Evolutionary conservation across 2,888 invertebrate species (phyloP).

Genomic region (Onchidella celtica): DNA sequence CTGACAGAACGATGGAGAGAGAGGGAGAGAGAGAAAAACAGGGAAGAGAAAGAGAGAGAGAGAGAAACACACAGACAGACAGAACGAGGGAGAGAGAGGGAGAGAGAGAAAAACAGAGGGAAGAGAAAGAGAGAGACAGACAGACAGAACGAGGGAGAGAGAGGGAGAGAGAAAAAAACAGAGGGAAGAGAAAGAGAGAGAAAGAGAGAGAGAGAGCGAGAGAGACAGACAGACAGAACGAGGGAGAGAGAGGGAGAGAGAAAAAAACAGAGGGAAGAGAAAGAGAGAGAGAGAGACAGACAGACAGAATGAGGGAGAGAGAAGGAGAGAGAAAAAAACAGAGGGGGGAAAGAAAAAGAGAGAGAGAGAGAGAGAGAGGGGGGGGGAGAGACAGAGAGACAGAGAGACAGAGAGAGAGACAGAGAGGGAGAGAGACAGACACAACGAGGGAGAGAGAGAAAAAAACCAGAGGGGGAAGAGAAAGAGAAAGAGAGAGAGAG

Average conservation of each 20-base stretch:
- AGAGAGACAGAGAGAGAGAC: background rate
- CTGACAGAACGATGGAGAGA: no score
- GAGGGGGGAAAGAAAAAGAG: background rate
- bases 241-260: background rate
- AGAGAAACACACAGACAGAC: no score
- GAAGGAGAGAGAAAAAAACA: background rate
- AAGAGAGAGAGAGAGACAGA: background rate
- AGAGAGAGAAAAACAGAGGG: no score
- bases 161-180: no score
- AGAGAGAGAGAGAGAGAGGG: background rate
- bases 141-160: no score
- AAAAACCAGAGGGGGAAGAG: constrained; percentile 22
- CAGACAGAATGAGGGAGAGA: background rate
- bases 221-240: no score
- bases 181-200: no score
- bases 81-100: no score
- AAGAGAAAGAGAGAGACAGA: no score
- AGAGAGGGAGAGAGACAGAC: background rate
- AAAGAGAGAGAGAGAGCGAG: no score
- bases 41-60: no score
- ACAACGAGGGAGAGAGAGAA: background rate
- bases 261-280: background rate
- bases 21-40: no score
- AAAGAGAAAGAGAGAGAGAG: background rate
- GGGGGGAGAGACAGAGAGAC: background rate